phyloP scores from a whole-genome alignment of 2,113 vertebrate genomes.

The Piliocolobus tephrosceles region DNA sequence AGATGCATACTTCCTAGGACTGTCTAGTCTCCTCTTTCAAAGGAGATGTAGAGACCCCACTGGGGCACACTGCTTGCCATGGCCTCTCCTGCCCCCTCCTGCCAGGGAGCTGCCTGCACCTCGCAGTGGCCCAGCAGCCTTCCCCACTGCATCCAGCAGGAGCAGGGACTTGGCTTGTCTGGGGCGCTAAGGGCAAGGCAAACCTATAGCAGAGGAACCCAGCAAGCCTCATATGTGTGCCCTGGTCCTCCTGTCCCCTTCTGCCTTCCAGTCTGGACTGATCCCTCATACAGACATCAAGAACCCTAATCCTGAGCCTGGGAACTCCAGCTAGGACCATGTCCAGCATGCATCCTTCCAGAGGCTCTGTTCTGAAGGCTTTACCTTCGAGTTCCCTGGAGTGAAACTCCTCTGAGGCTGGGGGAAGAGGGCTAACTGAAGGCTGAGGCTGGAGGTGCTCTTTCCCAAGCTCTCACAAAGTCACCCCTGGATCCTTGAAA shows the following conservation, averaged over 20 bases:
- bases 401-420: not conserved
- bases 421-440: not conserved
- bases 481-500: not conserved
- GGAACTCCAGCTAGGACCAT: not conserved
- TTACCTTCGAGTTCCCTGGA: not conserved
- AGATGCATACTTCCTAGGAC: not conserved
- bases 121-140: not conserved
- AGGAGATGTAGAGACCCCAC: not conserved
- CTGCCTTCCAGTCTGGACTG: not conserved
- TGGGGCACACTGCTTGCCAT: fast-evolving
- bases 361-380: not conserved
- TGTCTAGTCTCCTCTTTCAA: not conserved
- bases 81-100: not conserved
- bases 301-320: not conserved
- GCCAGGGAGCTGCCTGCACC: not conserved
- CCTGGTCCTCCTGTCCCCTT: fast-evolving
- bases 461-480: not conserved
- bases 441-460: not conserved
- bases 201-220: not conserved
- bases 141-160: not conserved
- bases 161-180: not conserved
- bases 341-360: not conserved
- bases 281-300: not conserved
- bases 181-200: too few species aligned
- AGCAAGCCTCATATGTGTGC: not conserved